Conservation (phyloP, 2,888 invertebrate species). For the Calameuta filiformis region DNA sequence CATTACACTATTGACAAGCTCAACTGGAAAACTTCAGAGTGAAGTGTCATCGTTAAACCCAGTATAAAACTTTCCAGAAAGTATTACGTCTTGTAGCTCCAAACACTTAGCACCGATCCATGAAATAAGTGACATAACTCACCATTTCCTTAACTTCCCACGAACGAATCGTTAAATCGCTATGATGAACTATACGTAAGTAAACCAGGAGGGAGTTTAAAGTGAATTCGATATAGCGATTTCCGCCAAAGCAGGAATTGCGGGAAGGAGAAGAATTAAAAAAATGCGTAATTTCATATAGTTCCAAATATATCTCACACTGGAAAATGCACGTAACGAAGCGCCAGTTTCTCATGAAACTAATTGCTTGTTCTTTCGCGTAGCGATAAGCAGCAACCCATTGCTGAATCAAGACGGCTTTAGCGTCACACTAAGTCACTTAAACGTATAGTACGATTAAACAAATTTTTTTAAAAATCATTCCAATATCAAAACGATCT, state of each 20-base stretch:
- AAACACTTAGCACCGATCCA: slow-evolving; percentile 26
- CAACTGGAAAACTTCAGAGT: slow-evolving; percentile 3
- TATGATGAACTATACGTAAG: not conserved
- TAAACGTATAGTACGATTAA: not conserved
- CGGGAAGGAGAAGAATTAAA: not conserved
- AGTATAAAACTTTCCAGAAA: slow-evolving; percentile 33
- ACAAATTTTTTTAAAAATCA: not conserved
- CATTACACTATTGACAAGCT: slow-evolving; percentile 6
- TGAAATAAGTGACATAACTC: slow-evolving; percentile 25
- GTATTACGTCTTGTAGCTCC: slow-evolving; percentile 29
- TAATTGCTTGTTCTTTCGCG: not conserved
- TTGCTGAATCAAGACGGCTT: not conserved
- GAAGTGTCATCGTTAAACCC: slow-evolving; percentile 20
- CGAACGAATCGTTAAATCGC: not conserved
- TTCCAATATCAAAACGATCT: not conserved
- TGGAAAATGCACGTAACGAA: not conserved
- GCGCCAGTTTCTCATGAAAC: not conserved
- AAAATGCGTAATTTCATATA: not conserved
- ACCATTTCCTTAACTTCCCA: slow-evolving; percentile 12
- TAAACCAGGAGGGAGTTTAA: not conserved
- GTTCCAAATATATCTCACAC: not conserved
- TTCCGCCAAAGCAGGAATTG: not conserved
- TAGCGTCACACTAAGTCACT: not conserved
- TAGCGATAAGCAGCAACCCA: not conserved
- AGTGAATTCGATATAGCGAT: not conserved